Conservation (phyloP, 2,888 invertebrate genomes). For the Timema cristinae region DNA sequence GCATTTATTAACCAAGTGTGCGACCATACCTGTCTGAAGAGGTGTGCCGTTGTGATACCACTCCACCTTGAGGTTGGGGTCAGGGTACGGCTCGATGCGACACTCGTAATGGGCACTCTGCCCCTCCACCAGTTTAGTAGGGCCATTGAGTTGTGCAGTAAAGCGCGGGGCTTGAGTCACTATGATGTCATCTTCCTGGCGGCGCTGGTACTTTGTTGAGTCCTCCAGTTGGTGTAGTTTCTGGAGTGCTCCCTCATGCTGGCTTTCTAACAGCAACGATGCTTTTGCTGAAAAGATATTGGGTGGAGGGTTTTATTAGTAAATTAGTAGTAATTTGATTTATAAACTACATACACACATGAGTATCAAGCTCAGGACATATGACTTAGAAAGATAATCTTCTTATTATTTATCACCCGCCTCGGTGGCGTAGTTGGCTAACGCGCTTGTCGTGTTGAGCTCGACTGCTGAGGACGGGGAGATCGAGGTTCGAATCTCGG, state of each 20-base stretch:
- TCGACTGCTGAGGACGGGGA: no score
- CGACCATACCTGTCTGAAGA: conserved; percentile 61
- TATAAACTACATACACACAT: neutral
- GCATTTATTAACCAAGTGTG: no score
- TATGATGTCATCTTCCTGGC: conserved; percentile 68
- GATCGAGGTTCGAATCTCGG: no score
- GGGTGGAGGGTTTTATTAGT: neutral
- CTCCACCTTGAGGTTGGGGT: conserved; percentile 82
- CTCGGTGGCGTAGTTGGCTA: no score
- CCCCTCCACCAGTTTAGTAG: conserved; percentile 77
- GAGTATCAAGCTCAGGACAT: neutral
- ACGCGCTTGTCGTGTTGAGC: no score
- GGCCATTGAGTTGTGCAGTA: conserved; percentile 80
- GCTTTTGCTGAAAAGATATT: conserved; percentile 64
- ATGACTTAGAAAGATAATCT: neutral
- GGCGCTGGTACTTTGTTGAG: conserved; percentile 69
- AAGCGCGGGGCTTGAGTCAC: conserved; percentile 83
- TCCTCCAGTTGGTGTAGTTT: conserved; percentile 86
- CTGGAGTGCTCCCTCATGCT: conserved; percentile 82
- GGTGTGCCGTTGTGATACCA: conserved; percentile 94
- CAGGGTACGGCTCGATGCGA: conserved; percentile 88
- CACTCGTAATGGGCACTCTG: conserved; percentile 92
- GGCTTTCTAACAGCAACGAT: conserved; percentile 80
- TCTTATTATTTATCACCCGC: neutral
- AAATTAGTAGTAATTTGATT: conserved; percentile 13